Evolutionary conservation across 2,113 vertebrate species (phyloP).

Genomic region (Strix uralensis): DNA sequence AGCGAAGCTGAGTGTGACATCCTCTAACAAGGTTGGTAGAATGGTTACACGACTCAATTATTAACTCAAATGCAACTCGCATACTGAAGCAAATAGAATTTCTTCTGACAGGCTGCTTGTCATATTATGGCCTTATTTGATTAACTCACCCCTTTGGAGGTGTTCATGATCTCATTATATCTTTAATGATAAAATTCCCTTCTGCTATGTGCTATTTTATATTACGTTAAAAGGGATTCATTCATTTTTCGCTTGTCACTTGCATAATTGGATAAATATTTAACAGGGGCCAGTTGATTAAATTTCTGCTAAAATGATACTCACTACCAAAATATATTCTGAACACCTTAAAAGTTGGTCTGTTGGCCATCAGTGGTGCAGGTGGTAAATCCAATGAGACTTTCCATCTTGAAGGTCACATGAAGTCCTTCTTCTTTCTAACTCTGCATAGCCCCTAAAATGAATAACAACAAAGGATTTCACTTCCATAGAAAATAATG

Average conservation of each 20-base stretch:
- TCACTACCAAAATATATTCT: neutral
- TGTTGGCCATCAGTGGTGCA: neutral
- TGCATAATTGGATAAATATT: slow-evolving; percentile 53
- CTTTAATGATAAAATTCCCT: slow-evolving; percentile 49
- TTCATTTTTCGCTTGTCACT: slow-evolving; percentile 50
- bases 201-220: slow-evolving; percentile 56
- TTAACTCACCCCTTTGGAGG: slow-evolving; percentile 42
- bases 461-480: neutral
- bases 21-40: slow-evolving; percentile 33
- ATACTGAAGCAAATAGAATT: slow-evolving; percentile 44
- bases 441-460: neutral
- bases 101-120: slow-evolving; percentile 42
- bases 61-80: slow-evolving; percentile 21
- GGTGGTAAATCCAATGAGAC: neutral
- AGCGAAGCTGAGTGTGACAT: neutral
- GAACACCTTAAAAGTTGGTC: neutral
- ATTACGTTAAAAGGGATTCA: slow-evolving; percentile 40
- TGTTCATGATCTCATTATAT: slow-evolving; percentile 46
- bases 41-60: neutral
- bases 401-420: neutral
- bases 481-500: neutral
- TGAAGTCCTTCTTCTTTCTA: neutral
- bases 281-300: slow-evolving; percentile 22
- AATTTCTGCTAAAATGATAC: slow-evolving; percentile 13
- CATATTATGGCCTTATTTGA: slow-evolving; percentile 40